Conservation (phyloP, 2,888 invertebrate genomes). For the Calephelis perditalis region DNA sequence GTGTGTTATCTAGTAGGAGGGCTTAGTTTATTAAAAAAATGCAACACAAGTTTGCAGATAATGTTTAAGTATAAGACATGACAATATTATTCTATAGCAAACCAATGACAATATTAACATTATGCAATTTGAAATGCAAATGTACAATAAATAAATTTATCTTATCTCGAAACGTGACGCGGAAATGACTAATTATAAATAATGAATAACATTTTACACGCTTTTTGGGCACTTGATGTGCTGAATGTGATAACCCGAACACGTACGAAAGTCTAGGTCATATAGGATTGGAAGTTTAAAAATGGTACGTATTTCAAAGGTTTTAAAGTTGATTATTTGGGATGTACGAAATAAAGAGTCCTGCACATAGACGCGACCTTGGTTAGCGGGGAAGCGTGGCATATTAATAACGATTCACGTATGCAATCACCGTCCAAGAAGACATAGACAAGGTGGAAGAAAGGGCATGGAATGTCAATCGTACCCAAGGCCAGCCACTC, state of each 20-base stretch:
- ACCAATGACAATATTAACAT: constrained; percentile 10
- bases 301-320: constrained; percentile 45
- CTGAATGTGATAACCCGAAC: constrained; percentile 7
- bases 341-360: constrained; percentile 32
- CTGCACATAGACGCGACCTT: constrained; percentile 60
- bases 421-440: constrained; percentile 69
- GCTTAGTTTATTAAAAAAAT: no score
- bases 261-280: constrained; percentile 12
- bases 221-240: constrained; percentile 42
- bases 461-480: constrained; percentile 71
- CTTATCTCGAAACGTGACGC: constrained; percentile 25
- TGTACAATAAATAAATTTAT: constrained; percentile 1
- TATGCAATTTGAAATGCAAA: constrained; percentile 11
- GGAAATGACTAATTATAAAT: constrained; percentile 30
- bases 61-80: not conserved
- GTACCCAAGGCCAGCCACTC: constrained; percentile 54
- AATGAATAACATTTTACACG: constrained; percentile 32
- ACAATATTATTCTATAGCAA: constrained; percentile 11
- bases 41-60: no score
- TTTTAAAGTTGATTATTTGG: not conserved
- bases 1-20: no score
- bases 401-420: constrained; percentile 69
- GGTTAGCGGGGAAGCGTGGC: constrained; percentile 54
- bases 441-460: constrained; percentile 71
- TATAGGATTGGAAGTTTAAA: constrained; percentile 29